Evolutionary conservation across 2,113 vertebrate species (phyloP), one percentile per base, ranked within the genome.

Genomic region (Brachyhypopomus occidentalis): DNA sequence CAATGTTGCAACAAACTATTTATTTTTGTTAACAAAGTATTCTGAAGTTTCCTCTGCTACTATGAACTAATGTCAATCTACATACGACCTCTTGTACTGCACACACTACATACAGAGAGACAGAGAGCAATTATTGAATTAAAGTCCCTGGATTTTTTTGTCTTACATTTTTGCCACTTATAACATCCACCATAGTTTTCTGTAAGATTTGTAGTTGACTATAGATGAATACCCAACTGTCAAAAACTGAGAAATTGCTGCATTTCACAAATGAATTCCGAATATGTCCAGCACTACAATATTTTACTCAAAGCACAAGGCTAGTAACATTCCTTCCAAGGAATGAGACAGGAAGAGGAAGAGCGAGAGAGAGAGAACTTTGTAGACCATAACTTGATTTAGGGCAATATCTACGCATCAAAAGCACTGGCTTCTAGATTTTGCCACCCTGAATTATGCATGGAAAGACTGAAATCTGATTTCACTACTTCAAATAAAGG

Each of bases 351-450:
- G 64, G 34, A 19, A 20, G 16, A 6, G 16, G 27, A 66, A 66
- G 27, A 36, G 14, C 20, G 20, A 20, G n/a, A 22, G 3, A 34
- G 63, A 66, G 27, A 67, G 2, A 17, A 25, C 14, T 41, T 70
- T 41, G 20, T 41, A 20, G 66, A 41, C n/a, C 17, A 38, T 70
- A 70, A 41, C 34, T 70, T 41, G 19, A 70, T 70, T 70, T 41
- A 41, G 30, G 36, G 36, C 66, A 70, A 41, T 70, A 70, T 41
- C 34, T 70, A n/a, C 17, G 6, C 64, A 67, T 67, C 59, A 64
- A 77, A 77, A 77, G 17, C 45, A 77, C 38, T 20, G 36, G 19
- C 64, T 41, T 70, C 66, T 38, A 70, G 20, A 70, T 70, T 70
- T 77, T 17, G 2, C 55, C 56, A 38, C 4, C 59, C n/a, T 72